A percentile compares a stretch with the other conserved stretches of the same genome.
These are phyloP conservation scores for Carassius carassius DNA, from an alignment of 2,113 vertebrate genomes.

Conservation along the genomic window DNA sequence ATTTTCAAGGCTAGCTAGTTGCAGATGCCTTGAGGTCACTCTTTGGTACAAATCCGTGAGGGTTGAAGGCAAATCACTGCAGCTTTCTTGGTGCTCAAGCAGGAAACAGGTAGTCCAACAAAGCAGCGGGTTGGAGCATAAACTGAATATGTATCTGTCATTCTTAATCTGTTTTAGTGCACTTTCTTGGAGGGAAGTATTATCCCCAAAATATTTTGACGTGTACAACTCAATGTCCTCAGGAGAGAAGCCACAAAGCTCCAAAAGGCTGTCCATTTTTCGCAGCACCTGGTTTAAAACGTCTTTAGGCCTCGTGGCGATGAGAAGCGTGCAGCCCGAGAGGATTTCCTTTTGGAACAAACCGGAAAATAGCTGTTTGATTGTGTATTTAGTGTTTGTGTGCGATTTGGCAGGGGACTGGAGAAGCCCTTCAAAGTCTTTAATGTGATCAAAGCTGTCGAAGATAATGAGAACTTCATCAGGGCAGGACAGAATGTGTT, in stretches of 20 bases:
- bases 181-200: slow-evolving; percentile 38
- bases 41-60: slow-evolving; percentile 80
- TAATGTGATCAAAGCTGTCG: slow-evolving; percentile 86
- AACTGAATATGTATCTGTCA: slow-evolving; percentile 74
- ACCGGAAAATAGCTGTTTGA: slow-evolving; percentile 79
- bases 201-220: slow-evolving; percentile 72
- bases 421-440: slow-evolving; percentile 75
- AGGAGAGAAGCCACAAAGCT: slow-evolving; percentile 81
- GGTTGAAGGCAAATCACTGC: slow-evolving; percentile 75
- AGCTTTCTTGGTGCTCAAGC: slow-evolving; percentile 64
- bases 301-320: slow-evolving; percentile 80
- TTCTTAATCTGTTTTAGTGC: slow-evolving; percentile 69
- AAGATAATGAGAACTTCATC: slow-evolving; percentile 85
- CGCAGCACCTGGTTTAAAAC: slow-evolving; percentile 77
- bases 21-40: slow-evolving; percentile 67
- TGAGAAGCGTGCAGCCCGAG: slow-evolving; percentile 82
- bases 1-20: not conserved
- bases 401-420: slow-evolving; percentile 56
- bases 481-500: slow-evolving; percentile 76
- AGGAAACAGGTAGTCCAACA: slow-evolving; percentile 81
- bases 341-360: slow-evolving; percentile 86
- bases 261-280: slow-evolving; percentile 80
- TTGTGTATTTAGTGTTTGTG: slow-evolving; percentile 62
- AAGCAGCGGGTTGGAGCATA: slow-evolving; percentile 82
- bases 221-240: slow-evolving; percentile 78